Evolutionary conservation across 64 coral and sea anemone species (phyloP).

Genomic region (Trachythela sp.): DNA sequence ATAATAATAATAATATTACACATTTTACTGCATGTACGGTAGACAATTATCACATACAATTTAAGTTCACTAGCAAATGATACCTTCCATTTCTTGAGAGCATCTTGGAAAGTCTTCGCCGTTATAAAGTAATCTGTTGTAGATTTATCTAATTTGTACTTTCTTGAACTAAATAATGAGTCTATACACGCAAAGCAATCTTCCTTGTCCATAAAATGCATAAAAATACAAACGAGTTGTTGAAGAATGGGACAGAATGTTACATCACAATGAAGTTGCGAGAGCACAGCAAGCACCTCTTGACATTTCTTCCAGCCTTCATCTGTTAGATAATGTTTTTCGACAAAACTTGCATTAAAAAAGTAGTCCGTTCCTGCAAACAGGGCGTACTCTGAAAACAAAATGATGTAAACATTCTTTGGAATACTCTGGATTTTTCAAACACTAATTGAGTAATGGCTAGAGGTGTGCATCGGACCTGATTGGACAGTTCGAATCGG

Average conservation of each 20-base stretch:
- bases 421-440: background rate
- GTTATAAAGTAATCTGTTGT: background rate
- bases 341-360: conserved; percentile 2
- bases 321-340: conserved; percentile 6
- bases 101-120: conserved; percentile 8
- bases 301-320: conserved; percentile 17
- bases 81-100: conserved; percentile 17
- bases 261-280: background rate
- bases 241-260: conserved; percentile 6
- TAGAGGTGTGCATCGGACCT: background rate
- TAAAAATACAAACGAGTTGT: conserved; percentile 8
- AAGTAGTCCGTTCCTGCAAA: background rate
- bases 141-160: background rate
- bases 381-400: background rate
- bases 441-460: background rate
- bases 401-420: background rate
- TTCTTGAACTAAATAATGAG: background rate
- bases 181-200: conserved; percentile 16
- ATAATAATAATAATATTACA: no score
- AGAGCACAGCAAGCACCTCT: background rate
- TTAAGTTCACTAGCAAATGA: background rate
- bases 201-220: conserved; percentile 29
- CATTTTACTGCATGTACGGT: no score
- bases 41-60: no score
- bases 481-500: no score